Evolutionary conservation across 2,113 vertebrate genomes (phyloP), one percentile per base, ranked within the genome.

Genomic region (Mastomys natalensis): DNA sequence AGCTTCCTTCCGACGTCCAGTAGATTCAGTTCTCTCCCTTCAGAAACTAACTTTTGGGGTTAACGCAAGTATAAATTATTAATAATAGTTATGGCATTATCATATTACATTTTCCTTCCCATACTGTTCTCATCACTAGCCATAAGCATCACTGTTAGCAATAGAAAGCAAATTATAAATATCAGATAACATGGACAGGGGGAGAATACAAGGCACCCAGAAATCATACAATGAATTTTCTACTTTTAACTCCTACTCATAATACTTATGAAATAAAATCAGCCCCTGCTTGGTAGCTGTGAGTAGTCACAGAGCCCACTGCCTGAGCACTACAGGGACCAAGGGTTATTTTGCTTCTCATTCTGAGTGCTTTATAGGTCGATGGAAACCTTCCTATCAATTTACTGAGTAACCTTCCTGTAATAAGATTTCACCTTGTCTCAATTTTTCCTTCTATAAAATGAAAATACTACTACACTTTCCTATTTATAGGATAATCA

Each of bases 361-460:
- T 95, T 94, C 72, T 87, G 87, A 91, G 68, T 90, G 85, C 80
- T 93, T 88, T 93, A 84, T 92, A 92, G 84, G 74, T 91, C 8
- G n/a, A 72, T 76, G 87, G 89, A 95, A 95, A 90, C 43, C 74
- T 96, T 96, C 78, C 60, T 91, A 74, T 82, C 97, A 96, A 95
- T 93, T 91, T 93, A 87, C 62, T 29, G 16, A 78, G 55, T 91
- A 91, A 95, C 78, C 92, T 94, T 95, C 93, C 90, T 74, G 5
- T 87, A 97, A 95, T 92, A 96, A 95, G 77, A 92, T 95, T 66
- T 95, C 60, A 96, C 88, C 37, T 90, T 97, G 85, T 95, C 92
- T 96, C 92, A 55, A 78, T 68, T 93, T 97, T 95, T 95, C 40
- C 84, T 93, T 97, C 90, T 70, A 86, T 95, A 92, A 95, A 95